A percentile compares a stretch with the other conserved stretches of the same genome.
Conservation (phyloP, 1,140 invertebrate species). For the Mesaphorura yosii region DNA sequence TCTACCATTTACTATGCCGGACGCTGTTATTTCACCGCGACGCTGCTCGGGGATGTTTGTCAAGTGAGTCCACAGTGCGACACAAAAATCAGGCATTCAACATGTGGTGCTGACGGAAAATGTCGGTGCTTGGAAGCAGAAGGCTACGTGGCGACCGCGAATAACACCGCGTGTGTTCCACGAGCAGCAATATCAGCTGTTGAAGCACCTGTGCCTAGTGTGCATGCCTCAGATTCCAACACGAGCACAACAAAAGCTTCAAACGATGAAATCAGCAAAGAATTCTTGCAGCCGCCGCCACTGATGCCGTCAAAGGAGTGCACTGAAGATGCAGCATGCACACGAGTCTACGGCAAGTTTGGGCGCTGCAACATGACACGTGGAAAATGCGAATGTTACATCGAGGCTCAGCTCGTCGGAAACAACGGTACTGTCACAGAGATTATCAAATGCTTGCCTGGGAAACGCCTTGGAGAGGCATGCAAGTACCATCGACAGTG, state of each 20-base stretch:
- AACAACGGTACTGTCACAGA: background rate
- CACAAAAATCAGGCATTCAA: constrained; percentile 16
- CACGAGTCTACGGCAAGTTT: constrained; percentile 12
- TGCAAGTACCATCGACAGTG: constrained; percentile 29
- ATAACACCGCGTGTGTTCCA: constrained; percentile 17
- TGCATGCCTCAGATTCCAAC: too few relatives aligned
- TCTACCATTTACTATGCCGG: constrained; percentile 25
- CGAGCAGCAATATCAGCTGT: too few relatives aligned
- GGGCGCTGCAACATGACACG: constrained; percentile 19
- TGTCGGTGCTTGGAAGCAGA: constrained; percentile 18
- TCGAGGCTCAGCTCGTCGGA: background rate
- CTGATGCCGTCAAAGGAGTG: constrained; percentile 10
- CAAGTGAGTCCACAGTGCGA: constrained; percentile 25
- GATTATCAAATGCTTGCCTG: constrained; percentile 21
- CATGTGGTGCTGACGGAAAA: constrained; percentile 28
- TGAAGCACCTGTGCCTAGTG: too few relatives aligned
- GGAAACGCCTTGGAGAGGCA: constrained; percentile 17
- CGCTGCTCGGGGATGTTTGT: constrained; percentile 28
- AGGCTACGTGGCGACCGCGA: constrained; percentile 11
- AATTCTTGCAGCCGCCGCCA: background rate
- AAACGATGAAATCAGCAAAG: too few relatives aligned
- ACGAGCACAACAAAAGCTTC: too few relatives aligned
- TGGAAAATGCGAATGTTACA: constrained; percentile 27
- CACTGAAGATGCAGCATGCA: constrained; percentile 20
- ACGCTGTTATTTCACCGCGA: constrained; percentile 26